Evolutionary conservation across 2,113 vertebrate genomes (phyloP).

Genomic region (Archilochus colubris): DNA sequence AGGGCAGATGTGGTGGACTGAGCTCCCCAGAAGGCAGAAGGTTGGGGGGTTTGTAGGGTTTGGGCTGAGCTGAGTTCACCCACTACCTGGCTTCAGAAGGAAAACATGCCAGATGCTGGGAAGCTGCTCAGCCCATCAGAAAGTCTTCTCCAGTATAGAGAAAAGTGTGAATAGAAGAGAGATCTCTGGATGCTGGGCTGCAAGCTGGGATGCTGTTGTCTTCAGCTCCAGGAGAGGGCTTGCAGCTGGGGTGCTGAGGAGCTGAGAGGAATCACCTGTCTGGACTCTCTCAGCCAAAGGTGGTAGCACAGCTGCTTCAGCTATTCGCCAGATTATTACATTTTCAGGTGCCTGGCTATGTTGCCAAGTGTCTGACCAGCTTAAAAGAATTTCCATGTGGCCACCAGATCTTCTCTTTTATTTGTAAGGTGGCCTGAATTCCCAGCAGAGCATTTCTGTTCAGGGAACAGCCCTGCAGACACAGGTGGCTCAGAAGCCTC

Average conservation of each 20-base stretch:
- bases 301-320: background rate
- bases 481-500: background rate
- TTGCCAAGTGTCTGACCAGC: background rate
- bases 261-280: background rate
- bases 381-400: background rate
- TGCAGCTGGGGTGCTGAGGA: background rate
- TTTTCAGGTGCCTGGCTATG: background rate
- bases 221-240: background rate
- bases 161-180: background rate
- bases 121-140: background rate
- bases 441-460: background rate
- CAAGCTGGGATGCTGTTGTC: background rate
- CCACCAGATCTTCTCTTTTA: background rate
- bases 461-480: background rate
- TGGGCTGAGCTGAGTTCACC: background rate
- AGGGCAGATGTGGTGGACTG: background rate
- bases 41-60: background rate
- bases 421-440: background rate
- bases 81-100: accelerated
- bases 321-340: background rate
- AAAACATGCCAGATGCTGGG: accelerated
- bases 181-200: background rate
- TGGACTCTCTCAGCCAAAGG: background rate
- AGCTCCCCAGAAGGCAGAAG: background rate
- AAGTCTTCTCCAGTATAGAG: background rate